Evolutionary conservation across 2,113 vertebrate genomes (phyloP).

Genomic region (Crotalus horridus): DNA sequence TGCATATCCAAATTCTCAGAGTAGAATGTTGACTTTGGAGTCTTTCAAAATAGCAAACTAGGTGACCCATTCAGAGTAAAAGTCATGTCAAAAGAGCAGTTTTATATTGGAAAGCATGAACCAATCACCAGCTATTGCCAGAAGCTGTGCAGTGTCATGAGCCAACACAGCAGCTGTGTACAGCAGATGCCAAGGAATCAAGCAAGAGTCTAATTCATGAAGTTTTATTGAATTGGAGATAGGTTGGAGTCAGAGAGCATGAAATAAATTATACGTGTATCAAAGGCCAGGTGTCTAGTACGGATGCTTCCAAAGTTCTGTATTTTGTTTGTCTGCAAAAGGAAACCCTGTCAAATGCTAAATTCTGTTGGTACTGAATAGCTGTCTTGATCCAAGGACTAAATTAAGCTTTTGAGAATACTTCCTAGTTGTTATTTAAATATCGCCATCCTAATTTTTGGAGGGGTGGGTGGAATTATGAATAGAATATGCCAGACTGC

Average conservation of each 20-base stretch:
- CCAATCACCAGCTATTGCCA: background rate
- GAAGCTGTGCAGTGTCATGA: background rate
- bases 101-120: background rate
- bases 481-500: background rate
- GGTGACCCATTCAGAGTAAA: background rate
- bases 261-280: background rate
- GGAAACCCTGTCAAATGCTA: background rate
- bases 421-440: background rate
- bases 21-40: background rate
- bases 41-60: background rate
- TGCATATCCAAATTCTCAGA: background rate
- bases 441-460: background rate
- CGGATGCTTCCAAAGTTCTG: background rate
- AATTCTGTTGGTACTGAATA: background rate
- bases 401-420: background rate
- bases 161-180: conserved; percentile 10
- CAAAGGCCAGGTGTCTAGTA: background rate
- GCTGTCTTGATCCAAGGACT: background rate
- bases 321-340: background rate
- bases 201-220: background rate
- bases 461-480: background rate
- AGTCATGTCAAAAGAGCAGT: background rate
- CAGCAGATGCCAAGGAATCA: background rate
- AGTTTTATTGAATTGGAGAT: background rate
- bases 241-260: background rate